phyloP scores from a whole-genome alignment of 1,140 invertebrate species.

The Aphaenogaster floridana region DNA sequence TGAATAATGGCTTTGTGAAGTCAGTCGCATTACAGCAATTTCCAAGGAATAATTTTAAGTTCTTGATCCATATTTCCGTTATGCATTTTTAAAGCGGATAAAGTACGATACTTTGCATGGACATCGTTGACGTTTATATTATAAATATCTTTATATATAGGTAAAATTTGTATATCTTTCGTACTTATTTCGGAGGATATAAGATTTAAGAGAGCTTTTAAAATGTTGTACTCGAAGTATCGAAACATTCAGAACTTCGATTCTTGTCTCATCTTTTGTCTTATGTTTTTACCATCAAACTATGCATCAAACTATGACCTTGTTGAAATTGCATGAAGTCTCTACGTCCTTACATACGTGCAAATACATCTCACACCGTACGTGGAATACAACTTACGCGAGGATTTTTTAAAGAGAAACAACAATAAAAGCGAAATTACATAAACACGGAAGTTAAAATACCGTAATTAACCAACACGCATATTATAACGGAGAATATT shows the following conservation, averaged over 20 bases:
- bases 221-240: not conserved
- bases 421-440: constrained; percentile 27
- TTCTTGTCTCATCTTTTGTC: not conserved
- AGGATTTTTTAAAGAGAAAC: constrained; percentile 19
- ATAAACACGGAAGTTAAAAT: not conserved
- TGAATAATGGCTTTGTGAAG: constrained; percentile 52
- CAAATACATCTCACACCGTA: not conserved
- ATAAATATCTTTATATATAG: not conserved
- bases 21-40: constrained; percentile 52
- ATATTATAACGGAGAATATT: constrained; percentile 1
- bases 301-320: constrained; percentile 13
- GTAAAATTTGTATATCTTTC: not conserved
- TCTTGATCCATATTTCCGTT: constrained; percentile 26
- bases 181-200: not conserved
- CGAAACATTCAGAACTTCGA: constrained; percentile 1
- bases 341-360: not conserved
- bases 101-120: not conserved
- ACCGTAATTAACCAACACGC: constrained; percentile 14
- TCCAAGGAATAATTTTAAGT: constrained; percentile 43
- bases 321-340: not conserved
- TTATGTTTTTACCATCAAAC: not conserved
- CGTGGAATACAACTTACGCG: not conserved
- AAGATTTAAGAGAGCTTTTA: constrained; percentile 11
- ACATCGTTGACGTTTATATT: not conserved
- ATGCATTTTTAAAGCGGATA: constrained; percentile 10